Evolutionary conservation across 2,888 invertebrate species (phyloP), one percentile per base, ranked within the genome.

Genomic region (Archips crataeganus): DNA sequence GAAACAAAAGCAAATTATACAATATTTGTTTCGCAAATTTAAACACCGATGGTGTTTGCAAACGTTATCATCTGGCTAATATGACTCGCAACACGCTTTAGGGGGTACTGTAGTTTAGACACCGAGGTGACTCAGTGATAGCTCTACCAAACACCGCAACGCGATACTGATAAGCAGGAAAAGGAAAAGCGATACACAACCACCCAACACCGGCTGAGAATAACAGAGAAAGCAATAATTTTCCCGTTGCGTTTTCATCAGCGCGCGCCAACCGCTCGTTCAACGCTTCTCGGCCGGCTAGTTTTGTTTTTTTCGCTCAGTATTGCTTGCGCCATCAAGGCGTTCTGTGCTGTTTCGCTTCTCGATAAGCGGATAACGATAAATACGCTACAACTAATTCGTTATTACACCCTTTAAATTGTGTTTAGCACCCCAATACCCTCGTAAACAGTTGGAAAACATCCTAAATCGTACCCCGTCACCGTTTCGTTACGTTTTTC

Each of bases 231-330:
- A 42, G 75, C 54, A 65, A 75, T 78, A 86, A 80, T 88, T 93
- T 90, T 89, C 88, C 89, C 77, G 77, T 86, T 87, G 85, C 89
- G 86, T 83, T 86, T 84, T 79, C 84, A 83, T 73, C 79, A 76
- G 76, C 23, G 70, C 82, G 77, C 80, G 80, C 80, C 79, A 78
- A 76, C 77, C 75, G 77, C 72, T 76, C 79, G 78, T 74, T 77
- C 77, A 77, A 78, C 80, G 79, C 80, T 81, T 74, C 83, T 79
- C 78, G 76, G 80, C 74, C 81, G 84, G 85, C 80, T 83, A 81
- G 86, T 85, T 84, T 87, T 82, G 87, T 89, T 90, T 90, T 89
- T 90, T 84, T 81, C 80, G 79, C 78, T 90, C 90, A 93, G 93
- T 93, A 85, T 85, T 82, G 85, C 82, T 82, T 88, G 89, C 86